phyloP scores from a whole-genome alignment of 1,140 invertebrate species.

The Apis florea region DNA sequence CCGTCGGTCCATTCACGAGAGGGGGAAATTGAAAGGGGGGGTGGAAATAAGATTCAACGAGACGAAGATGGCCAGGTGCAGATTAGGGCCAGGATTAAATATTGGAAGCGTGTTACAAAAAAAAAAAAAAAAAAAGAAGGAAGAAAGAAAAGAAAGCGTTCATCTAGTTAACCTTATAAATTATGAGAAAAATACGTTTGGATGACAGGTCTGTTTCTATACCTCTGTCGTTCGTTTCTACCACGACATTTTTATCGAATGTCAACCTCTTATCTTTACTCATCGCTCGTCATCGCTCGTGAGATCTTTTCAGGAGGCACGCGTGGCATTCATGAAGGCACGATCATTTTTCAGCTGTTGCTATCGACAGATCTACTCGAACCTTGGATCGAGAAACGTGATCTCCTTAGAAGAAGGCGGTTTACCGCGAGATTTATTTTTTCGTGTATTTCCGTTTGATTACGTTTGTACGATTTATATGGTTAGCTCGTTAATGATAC shows the following conservation, averaged over 20 bases:
- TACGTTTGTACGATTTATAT: too few species aligned
- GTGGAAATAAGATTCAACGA: conserved; percentile 73
- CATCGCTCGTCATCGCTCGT: conserved; percentile 57
- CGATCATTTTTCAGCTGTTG: conserved; percentile 59
- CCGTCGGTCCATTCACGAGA: conserved; percentile 61
- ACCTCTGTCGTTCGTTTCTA: conserved; percentile 20
- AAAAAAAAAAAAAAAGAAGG: too few species aligned
- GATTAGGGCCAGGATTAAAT: conserved; percentile 67
- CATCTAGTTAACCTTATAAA: too few species aligned
- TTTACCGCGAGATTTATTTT: background rate
- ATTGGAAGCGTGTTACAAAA: background rate
- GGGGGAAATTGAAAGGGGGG: background rate
- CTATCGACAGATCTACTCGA: conserved; percentile 55
- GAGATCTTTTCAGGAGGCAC: conserved; percentile 52
- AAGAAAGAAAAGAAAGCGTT: too few species aligned
- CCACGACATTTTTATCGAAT: conserved; percentile 46
- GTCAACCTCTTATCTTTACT: conserved; percentile 54
- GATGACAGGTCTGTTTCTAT: too few species aligned
- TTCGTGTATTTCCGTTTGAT: too few species aligned
- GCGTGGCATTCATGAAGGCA: conserved; percentile 48
- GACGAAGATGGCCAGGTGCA: conserved; percentile 66
- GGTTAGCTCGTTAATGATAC: too few species aligned
- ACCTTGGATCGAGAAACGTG: conserved; percentile 42
- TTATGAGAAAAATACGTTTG: too few species aligned
- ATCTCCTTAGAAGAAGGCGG: conserved; percentile 22